phyloP scores from a whole-genome alignment of 1,140 invertebrate genomes.

The Philotrypesis tridentata region DNA sequence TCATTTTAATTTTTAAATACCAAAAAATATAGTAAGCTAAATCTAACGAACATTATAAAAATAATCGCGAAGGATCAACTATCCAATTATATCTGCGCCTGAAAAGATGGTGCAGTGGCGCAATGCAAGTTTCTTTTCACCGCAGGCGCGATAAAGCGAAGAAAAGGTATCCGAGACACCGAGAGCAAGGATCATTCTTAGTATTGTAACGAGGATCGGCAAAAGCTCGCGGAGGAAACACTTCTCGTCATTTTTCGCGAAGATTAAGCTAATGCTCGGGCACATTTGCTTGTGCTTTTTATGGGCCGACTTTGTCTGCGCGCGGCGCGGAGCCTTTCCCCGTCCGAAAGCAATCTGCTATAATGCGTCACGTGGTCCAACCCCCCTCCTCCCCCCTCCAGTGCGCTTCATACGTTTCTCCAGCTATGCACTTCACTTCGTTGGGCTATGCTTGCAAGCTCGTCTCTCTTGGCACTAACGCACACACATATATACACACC shows the following conservation, averaged over 20 bases:
- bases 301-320: conserved; percentile 27
- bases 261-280: conserved; percentile 46
- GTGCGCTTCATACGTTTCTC: conserved; percentile 18
- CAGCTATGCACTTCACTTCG: background rate
- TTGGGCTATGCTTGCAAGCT: background rate
- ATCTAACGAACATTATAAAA: too few species aligned
- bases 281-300: conserved; percentile 42
- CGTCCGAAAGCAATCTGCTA: conserved; percentile 43
- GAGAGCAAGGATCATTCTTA: conserved; percentile 12
- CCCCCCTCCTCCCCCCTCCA: too few species aligned
- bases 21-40: too few species aligned
- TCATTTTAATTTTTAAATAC: too few species aligned
- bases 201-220: conserved; percentile 29
- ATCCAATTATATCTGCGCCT: too few species aligned
- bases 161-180: background rate
- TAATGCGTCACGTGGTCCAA: conserved; percentile 48
- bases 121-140: too few species aligned
- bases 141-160: background rate
- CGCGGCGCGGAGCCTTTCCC: background rate
- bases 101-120: too few species aligned
- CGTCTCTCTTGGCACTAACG: background rate
- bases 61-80: too few species aligned
- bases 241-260: conserved; percentile 39
- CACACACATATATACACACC: too few species aligned
- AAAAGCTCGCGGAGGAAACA: conserved; percentile 21